Evolutionary conservation across 2,797 vertebrate species (phyloP).

Genomic region (Darevskia nairensis): DNA sequence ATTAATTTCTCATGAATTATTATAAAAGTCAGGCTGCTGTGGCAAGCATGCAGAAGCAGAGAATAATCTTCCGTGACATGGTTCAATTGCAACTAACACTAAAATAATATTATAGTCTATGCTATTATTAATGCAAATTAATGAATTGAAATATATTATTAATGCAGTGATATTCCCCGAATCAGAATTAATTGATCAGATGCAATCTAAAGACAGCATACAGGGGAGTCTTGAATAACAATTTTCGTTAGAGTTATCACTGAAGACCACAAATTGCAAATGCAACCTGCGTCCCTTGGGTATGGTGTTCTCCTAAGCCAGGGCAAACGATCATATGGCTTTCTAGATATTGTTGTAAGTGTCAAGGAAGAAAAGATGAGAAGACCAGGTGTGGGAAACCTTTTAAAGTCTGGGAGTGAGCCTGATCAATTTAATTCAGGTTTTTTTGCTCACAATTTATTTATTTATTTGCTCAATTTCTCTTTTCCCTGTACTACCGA

Average conservation of each 20-base stretch:
- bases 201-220: slow-evolving; percentile 19
- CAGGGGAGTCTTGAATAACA: neutral
- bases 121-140: slow-evolving; percentile 50
- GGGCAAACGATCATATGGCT: too few relatives aligned
- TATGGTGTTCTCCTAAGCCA: neutral
- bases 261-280: neutral
- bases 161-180: slow-evolving; percentile 20
- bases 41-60: slow-evolving; percentile 59
- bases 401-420: too few relatives aligned
- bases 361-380: too few relatives aligned
- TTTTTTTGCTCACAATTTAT: neutral
- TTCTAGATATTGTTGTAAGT: too few relatives aligned
- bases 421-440: neutral
- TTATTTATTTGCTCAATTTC: neutral
- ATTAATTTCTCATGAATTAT: slow-evolving; percentile 76
- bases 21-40: slow-evolving; percentile 62
- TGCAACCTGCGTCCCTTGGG: neutral
- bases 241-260: neutral
- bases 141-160: slow-evolving; percentile 31
- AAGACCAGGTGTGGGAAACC: too few relatives aligned
- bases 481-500: neutral
- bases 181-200: slow-evolving; percentile 49
- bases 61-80: slow-evolving; percentile 48
- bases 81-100: slow-evolving; percentile 57
- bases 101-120: slow-evolving; percentile 54